These are phyloP conservation scores for Prionailurus viverrinus DNA, from an alignment of 2,113 vertebrate genomes.

Conservation along the genomic window DNA sequence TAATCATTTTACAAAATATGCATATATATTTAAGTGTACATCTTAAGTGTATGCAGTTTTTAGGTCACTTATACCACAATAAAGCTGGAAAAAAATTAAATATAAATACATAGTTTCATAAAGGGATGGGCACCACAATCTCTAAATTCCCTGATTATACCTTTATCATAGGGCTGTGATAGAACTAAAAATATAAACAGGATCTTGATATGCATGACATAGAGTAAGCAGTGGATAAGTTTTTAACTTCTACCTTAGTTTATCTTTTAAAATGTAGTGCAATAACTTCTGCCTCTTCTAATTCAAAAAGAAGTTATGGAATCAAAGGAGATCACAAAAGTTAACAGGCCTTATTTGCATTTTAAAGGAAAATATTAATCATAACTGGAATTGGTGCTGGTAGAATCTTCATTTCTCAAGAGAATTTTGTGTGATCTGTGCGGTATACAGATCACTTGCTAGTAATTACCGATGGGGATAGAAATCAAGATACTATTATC, in stretches of 20 bases:
- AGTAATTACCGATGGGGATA: background rate
- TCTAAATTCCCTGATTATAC: background rate
- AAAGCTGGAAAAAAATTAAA: background rate
- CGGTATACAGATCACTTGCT: background rate
- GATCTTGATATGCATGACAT: background rate
- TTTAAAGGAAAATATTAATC: background rate
- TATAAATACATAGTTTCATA: background rate
- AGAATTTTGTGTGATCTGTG: background rate
- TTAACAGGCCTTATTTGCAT: background rate
- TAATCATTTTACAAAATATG: background rate
- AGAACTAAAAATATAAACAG: background rate
- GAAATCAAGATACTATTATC: background rate
- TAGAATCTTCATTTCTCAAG: background rate
- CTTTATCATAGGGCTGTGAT: background rate
- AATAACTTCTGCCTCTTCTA: background rate
- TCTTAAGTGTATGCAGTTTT: background rate
- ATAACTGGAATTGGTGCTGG: background rate
- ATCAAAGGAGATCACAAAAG: background rate
- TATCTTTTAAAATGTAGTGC: conserved; percentile 23
- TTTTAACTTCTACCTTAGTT: background rate
- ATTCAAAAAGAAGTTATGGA: background rate
- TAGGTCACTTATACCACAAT: background rate
- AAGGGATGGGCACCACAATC: background rate
- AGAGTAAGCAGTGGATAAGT: background rate
- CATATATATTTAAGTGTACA: background rate